A percentile compares a stretch with the other conserved stretches of the same genome.
Conservation (phyloP, 2,888 invertebrate genomes). For the Thumatha senex region DNA sequence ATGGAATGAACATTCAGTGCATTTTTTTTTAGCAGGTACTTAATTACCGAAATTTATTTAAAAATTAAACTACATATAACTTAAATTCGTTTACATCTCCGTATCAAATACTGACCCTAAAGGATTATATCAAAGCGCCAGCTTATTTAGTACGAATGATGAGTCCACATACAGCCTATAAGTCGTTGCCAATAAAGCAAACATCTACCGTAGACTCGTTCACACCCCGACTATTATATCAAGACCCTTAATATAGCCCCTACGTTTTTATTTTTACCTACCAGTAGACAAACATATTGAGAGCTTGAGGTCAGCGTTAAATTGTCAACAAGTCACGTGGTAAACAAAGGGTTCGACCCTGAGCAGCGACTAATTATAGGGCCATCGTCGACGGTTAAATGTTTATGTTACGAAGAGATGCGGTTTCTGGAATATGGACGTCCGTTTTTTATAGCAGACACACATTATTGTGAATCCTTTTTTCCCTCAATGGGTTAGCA, state of each 20-base stretch:
- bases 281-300: slow-evolving; percentile 19
- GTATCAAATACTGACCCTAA: background rate
- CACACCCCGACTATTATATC: slow-evolving; percentile 26
- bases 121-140: too few species aligned
- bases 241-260: slow-evolving; percentile 23
- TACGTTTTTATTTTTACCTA: slow-evolving; percentile 26
- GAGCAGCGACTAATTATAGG: slow-evolving; percentile 31
- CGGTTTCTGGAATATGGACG: slow-evolving; percentile 15
- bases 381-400: slow-evolving; percentile 29
- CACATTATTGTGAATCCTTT: too few species aligned
- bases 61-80: too few species aligned
- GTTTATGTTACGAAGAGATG: slow-evolving; percentile 28
- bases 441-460: too few species aligned
- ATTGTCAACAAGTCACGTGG: slow-evolving; percentile 34
- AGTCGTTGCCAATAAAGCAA: slow-evolving; percentile 25
- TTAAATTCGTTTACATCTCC: background rate
- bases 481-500: too few species aligned
- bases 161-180: slow-evolving; percentile 9
- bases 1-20: too few species aligned
- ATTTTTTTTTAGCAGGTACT: too few species aligned
- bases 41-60: too few species aligned
- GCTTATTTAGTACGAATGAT: slow-evolving; percentile 1
- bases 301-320: slow-evolving; percentile 26
- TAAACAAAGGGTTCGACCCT: slow-evolving; percentile 33
- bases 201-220: slow-evolving; percentile 12